Evolutionary conservation across 1,140 invertebrate species (phyloP).

Genomic region (Aphidius ervi): DNA sequence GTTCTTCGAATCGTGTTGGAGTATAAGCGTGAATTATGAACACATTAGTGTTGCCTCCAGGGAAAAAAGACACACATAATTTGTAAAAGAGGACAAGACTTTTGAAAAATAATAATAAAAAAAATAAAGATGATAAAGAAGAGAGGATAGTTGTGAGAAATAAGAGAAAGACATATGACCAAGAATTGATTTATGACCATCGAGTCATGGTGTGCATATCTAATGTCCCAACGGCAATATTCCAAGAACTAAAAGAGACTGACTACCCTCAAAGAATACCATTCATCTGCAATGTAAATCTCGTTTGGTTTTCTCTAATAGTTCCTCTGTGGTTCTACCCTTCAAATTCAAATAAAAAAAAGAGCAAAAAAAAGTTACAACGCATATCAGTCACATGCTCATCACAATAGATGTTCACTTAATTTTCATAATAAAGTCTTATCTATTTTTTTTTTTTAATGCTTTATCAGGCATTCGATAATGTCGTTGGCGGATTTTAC

Average conservation of each 20-base stretch:
- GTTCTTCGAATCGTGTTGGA: conserved; percentile 21
- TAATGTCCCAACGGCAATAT: conserved; percentile 27
- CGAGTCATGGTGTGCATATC: conserved; percentile 26
- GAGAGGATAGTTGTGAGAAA: background rate
- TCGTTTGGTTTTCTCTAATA: conserved; percentile 17
- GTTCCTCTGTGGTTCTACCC: conserved; percentile 9
- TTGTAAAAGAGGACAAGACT: conserved; percentile 2
- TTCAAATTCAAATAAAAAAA: background rate
- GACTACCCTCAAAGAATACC: conserved; percentile 23
- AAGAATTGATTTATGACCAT: conserved; percentile 31
- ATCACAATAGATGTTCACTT: background rate
- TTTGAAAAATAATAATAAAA: background rate
- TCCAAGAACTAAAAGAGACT: conserved; percentile 23
- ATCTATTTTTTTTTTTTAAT: too few relatives aligned
- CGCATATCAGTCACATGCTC: conserved; percentile 1
- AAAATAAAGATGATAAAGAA: conserved; percentile 4
- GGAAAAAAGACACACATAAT: conserved; percentile 11
- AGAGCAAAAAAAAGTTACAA: background rate
- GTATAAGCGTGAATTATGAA: conserved; percentile 30
- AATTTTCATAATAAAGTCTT: too few relatives aligned
- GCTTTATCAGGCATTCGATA: too few relatives aligned
- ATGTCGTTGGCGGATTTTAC: too few relatives aligned
- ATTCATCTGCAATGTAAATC: conserved; percentile 27
- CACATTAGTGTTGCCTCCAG: conserved; percentile 23
- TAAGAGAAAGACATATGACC: conserved; percentile 10